Evolutionary conservation across 2,888 invertebrate species (phyloP).

Genomic region (Bembecia ichneumoniformis): DNA sequence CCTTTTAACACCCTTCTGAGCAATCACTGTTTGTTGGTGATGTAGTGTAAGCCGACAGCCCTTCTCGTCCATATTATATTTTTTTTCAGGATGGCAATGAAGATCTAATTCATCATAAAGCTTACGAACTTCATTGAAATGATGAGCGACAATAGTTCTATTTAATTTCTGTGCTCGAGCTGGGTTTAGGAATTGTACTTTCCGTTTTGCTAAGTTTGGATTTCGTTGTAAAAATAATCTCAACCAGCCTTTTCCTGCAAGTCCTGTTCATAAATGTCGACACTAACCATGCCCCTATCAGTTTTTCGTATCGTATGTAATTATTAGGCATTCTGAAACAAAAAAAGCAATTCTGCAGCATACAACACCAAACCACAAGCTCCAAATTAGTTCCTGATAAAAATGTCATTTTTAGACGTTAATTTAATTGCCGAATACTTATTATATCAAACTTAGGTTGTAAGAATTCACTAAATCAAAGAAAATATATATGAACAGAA

Average conservation of each 20-base stretch:
- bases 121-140: slow-evolving; percentile 2
- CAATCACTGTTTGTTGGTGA: slow-evolving; percentile 4
- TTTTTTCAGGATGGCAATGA: slow-evolving; percentile 3
- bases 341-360: too few species aligned
- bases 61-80: slow-evolving; percentile 7
- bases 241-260: not conserved
- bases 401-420: too few species aligned
- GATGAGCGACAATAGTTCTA: slow-evolving; percentile 4
- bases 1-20: slow-evolving; percentile 1
- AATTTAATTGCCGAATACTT: too few species aligned
- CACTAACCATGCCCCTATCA: too few species aligned
- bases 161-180: slow-evolving; percentile 5
- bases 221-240: slow-evolving; percentile 3
- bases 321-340: too few species aligned
- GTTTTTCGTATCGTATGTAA: too few species aligned
- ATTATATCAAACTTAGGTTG: too few species aligned
- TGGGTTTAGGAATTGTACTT: slow-evolving; percentile 5
- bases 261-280: too few species aligned
- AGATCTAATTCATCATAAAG: slow-evolving; percentile 5
- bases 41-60: slow-evolving; percentile 5
- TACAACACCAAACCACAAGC: too few species aligned
- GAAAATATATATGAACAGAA: too few species aligned
- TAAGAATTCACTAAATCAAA: too few species aligned
- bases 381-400: too few species aligned
- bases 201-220: slow-evolving; percentile 1